Base-by-base conservation (phyloP, 2,888 invertebrate genomes). In the Chouioia cunea region DNA sequence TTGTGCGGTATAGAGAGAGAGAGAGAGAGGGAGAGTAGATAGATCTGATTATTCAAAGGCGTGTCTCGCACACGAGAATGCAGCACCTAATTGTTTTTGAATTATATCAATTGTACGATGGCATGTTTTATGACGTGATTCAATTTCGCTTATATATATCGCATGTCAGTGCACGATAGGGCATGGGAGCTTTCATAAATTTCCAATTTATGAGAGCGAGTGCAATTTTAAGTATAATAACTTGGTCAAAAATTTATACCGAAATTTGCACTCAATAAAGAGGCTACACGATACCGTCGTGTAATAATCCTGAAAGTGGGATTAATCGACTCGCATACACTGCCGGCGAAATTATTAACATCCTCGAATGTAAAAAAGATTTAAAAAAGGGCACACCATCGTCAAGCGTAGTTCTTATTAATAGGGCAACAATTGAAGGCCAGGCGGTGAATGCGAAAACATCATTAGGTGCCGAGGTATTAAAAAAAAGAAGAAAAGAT, bases 231-330 rank as follows among this genome's bases (percentile, higher is more conserved):
- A 3, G 3, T 12, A 20, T 43, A 62, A 72, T 65, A 64, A 69
- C 8, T 36, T 22, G n/a, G 14, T n/a, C n/a, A n/a, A n/a, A n/a
- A 53, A n/a, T 47, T 65, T 22, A 47, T 22, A 60, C 57, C 65
- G 57, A 73, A 70, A 70, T 73, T 73, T 70, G 65, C 73, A 73
- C 73, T 73, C 73, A 62, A 70, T 73, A 73, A 73, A 70, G 53
- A 15, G 57, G 47, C 48, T n/a, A 20, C 23, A 10, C 15, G n/a
- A n/a, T n/a, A n/a, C n/a, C n/a, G n/a, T 36, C 36, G 20, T 14
- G 20, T 16, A 56, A 54, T 18, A 54, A 27, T 2, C 20, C 22
- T 16, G 48, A 59, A 36, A 14, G 14, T 14, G 62, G 52, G 58
- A 73, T 73, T 73, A 69, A 73, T 73, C 65, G 73, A 48, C 69